Evolutionary conservation across 2,888 invertebrate genomes (phyloP), one percentile per base, ranked within the genome.

Genomic region (Crematogaster levior): DNA sequence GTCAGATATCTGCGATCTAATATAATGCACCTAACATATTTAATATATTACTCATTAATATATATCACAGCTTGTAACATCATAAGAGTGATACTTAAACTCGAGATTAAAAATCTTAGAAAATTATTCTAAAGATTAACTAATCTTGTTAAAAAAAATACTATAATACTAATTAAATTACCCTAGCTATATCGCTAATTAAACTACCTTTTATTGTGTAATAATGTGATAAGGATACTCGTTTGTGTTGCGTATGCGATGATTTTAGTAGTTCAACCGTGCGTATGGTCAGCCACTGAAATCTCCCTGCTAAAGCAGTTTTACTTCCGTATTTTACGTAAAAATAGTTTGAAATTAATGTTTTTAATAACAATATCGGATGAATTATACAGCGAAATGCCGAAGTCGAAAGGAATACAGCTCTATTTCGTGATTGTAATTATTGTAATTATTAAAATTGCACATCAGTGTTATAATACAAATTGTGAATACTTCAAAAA

Each of bases 261-360:
- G 34, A 63, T 75, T 56, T 74, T 24, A 77, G 40, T 77, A 66
- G 53, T 53, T 40, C 5, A 53, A 30, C 21, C 10, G 15, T 7
- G 18, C 53, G 9, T 43, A 40, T 18, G 43, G 66, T 66, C 77
- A 66, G 40, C n/a, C 66, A 18, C 66, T 53, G 63, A 63, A 53
- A 40, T 77, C 10, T 2, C 4, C 18, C 10, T 10, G 18, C 21
- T 40, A 5, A 37, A 63, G 51, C 30, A 56, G 9, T 30, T 53
- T 40, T 27, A 40, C 6, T 34, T 34, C n/a, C n/a, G n/a, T n/a
- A n/a, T n/a, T n/a, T n/a, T n/a, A n/a, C n/a, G n/a, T n/a, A n/a
- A n/a, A n/a, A n/a, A n/a, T n/a, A n/a, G n/a, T n/a, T n/a, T n/a
- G n/a, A n/a, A n/a, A n/a, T n/a, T n/a, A n/a, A n/a, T n/a, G n/a